A percentile compares a stretch with the other conserved stretches of the same genome.
Conservation (phyloP, 2,888 invertebrate genomes). For the Drosophila quinaria region DNA sequence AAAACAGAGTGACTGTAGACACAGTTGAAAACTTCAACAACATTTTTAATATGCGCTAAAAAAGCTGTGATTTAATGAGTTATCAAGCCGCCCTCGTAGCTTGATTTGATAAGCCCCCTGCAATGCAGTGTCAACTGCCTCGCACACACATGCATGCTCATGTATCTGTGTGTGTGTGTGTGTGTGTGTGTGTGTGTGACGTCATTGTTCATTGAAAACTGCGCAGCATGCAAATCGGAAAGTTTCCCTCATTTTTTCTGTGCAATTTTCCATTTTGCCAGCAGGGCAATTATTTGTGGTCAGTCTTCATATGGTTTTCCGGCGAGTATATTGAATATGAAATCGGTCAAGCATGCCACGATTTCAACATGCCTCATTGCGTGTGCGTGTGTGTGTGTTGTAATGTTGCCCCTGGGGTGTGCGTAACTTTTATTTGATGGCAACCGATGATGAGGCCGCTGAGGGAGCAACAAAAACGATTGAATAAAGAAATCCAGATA, state of each 20-base stretch:
- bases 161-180: constrained; percentile 22
- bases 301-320: constrained; percentile 61
- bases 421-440: constrained; percentile 83
- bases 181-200: constrained; percentile 59
- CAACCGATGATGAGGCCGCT: constrained; percentile 75
- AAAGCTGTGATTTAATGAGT: neutral
- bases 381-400: constrained; percentile 15
- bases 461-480: constrained; percentile 77
- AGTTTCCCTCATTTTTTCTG: constrained; percentile 20
- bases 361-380: constrained; percentile 34
- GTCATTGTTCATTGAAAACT: constrained; percentile 77
- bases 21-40: no score
- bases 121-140: constrained; percentile 54
- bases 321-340: constrained; percentile 56
- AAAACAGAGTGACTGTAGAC: no score
- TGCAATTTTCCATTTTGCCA: constrained; percentile 58
- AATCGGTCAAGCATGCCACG: constrained; percentile 68
- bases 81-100: constrained; percentile 7
- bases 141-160: constrained; percentile 2
- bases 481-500: constrained; percentile 70
- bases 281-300: constrained; percentile 75
- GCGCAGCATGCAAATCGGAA: constrained; percentile 71
- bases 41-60: no score
- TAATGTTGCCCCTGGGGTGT: constrained; percentile 77
- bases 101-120: constrained; percentile 65